These are phyloP conservation scores for Nannoperca obscura DNA, from an alignment of 2,797 vertebrate genomes.

Conservation along the genomic window DNA sequence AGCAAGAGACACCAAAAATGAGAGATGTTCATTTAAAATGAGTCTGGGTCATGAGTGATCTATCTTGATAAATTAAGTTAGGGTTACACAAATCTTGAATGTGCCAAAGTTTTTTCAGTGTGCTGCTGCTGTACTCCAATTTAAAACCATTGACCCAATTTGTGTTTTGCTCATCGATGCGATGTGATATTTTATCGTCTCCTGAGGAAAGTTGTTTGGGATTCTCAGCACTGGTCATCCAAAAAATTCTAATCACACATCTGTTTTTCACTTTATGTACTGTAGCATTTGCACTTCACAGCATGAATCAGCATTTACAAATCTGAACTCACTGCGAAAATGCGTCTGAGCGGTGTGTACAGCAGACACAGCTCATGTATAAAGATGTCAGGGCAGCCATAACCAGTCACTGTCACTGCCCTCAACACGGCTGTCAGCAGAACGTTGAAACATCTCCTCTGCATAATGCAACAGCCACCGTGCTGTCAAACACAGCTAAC, in stretches of 20 bases:
- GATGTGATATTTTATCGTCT: not conserved
- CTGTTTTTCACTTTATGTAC: slow-evolving; percentile 22
- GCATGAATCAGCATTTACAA: slow-evolving; percentile 9
- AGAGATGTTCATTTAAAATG: slow-evolving; percentile 67
- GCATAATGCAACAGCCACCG: slow-evolving; percentile 58
- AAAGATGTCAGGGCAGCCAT: slow-evolving; percentile 40
- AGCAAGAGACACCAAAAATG: slow-evolving; percentile 25
- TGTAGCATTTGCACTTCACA: slow-evolving; percentile 1
- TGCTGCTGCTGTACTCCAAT: slow-evolving; percentile 12
- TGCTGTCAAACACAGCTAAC: slow-evolving; percentile 64
- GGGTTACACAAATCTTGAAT: slow-evolving; percentile 29
- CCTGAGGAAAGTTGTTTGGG: not conserved
- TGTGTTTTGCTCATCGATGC: slow-evolving; percentile 14
- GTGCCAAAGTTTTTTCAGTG: slow-evolving; percentile 21
- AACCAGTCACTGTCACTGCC: slow-evolving; percentile 44
- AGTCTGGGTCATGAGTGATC: slow-evolving; percentile 61
- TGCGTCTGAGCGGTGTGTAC: not conserved
- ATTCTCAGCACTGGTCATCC: slow-evolving; percentile 3
- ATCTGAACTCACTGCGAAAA: slow-evolving; percentile 26
- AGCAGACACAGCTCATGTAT: not conserved
- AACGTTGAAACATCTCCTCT: slow-evolving; percentile 33
- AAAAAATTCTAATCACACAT: slow-evolving; percentile 14
- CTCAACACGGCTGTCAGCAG: slow-evolving; percentile 47
- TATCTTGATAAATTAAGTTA: slow-evolving; percentile 39
- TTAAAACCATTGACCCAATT: slow-evolving; percentile 29